Percentiles rank a stretch among this genome's conserved stretches.
phyloP scores from a whole-genome alignment of 2,888 invertebrate species.

The Sussaba pulchella region DNA sequence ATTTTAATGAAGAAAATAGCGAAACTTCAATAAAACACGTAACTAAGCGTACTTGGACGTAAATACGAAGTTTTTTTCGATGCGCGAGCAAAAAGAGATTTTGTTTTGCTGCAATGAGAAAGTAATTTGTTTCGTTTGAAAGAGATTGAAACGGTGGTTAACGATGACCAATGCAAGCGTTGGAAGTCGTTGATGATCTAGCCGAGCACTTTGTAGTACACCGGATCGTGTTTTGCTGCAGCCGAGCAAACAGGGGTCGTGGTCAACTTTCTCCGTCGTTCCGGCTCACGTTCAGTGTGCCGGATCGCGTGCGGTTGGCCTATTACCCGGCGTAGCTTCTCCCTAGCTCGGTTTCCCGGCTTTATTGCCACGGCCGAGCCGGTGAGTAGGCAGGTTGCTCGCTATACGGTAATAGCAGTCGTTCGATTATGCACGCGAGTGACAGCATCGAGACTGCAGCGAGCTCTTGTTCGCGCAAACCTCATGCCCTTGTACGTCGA shows the following conservation, averaged over 20 bases:
- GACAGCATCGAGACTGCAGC: slow-evolving; percentile 55
- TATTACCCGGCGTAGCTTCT: slow-evolving; percentile 63
- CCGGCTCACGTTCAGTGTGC: slow-evolving; percentile 69
- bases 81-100: neutral
- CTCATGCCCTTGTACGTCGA: neutral
- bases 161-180: neutral
- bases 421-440: slow-evolving; percentile 61
- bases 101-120: slow-evolving; percentile 16
- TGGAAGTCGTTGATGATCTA: slow-evolving; percentile 29
- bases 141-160: neutral
- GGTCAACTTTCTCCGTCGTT: slow-evolving; percentile 81
- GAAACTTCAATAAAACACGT: too few relatives aligned
- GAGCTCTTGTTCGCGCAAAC: neutral
- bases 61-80: too few relatives aligned
- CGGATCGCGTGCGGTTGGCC: slow-evolving; percentile 72
- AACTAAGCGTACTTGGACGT: too few relatives aligned
- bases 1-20: too few relatives aligned
- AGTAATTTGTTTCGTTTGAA: slow-evolving; percentile 15
- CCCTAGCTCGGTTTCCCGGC: slow-evolving; percentile 38
- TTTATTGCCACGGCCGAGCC: slow-evolving; percentile 60
- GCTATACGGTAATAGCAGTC: slow-evolving; percentile 50
- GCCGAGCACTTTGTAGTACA: slow-evolving; percentile 29
- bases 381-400: slow-evolving; percentile 24
- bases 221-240: slow-evolving; percentile 61
- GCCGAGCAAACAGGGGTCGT: slow-evolving; percentile 76